These are phyloP conservation scores for Cephus rjabovi DNA, from an alignment of 2,888 invertebrate genomes.

Conservation along the genomic window DNA sequence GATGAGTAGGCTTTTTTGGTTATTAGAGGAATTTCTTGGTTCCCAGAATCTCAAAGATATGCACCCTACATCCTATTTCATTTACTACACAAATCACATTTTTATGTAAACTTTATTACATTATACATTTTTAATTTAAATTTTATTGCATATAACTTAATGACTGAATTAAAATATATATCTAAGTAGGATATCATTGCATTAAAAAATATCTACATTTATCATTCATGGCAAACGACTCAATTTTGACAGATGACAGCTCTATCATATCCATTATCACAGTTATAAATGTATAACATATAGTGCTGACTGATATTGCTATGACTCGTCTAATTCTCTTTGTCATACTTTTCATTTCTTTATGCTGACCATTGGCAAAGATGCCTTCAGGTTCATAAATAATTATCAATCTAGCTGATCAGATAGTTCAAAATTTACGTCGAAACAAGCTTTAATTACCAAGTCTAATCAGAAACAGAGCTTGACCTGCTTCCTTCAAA, in stretches of 20 bases:
- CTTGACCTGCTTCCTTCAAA: neutral
- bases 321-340: no score
- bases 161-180: neutral
- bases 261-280: no score
- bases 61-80: no score
- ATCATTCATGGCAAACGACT: neutral
- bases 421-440: neutral
- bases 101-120: neutral
- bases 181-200: neutral
- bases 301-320: no score
- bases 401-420: neutral
- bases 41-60: neutral
- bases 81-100: neutral
- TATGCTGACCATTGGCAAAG: neutral
- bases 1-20: neutral
- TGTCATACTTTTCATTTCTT: no score
- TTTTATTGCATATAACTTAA: neutral
- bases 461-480: neutral
- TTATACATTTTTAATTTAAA: no score
- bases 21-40: neutral
- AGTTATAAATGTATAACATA: no score
- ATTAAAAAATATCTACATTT: neutral
- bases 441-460: neutral
- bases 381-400: neutral
- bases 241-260: neutral